These are phyloP conservation scores for Pterostichus niger DNA, from an alignment of 2,888 invertebrate species.

Conservation along the genomic window DNA sequence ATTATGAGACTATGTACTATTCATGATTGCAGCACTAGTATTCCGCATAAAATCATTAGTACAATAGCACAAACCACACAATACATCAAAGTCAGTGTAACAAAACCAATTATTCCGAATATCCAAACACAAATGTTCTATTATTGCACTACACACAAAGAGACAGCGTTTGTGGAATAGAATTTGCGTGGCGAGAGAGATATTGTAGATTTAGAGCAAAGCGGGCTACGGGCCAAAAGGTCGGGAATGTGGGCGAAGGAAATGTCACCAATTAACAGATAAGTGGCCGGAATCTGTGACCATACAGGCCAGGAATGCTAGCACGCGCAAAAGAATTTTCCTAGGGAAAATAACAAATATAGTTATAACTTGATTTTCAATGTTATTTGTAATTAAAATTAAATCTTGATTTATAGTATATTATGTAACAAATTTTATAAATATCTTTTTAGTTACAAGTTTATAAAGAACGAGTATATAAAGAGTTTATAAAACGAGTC, in stretches of 20 bases:
- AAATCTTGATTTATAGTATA: too few relatives aligned
- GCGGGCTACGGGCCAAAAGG: neutral
- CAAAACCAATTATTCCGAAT: slow-evolving; percentile 38
- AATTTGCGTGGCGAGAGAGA: neutral
- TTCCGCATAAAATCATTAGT: slow-evolving; percentile 27
- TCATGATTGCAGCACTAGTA: slow-evolving; percentile 8
- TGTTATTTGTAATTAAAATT: too few relatives aligned
- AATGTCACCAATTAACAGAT: slow-evolving; percentile 38
- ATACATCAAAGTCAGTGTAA: slow-evolving; percentile 38
- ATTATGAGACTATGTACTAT: neutral
- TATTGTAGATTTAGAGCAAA: neutral
- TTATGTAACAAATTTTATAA: too few relatives aligned
- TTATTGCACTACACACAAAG: slow-evolving; percentile 8
- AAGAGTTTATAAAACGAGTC: too few relatives aligned
- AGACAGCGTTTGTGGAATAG: neutral
- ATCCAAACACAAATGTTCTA: slow-evolving; percentile 22
- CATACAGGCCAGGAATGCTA: too few relatives aligned
- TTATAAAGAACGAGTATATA: too few relatives aligned
- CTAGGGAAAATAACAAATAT: neutral
- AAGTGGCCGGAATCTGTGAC: slow-evolving; percentile 2
- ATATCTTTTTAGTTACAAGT: too few relatives aligned
- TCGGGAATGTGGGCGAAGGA: slow-evolving; percentile 1
- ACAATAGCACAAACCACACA: slow-evolving; percentile 15
- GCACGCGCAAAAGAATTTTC: neutral
- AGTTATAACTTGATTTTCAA: too few relatives aligned